Base-by-base conservation (phyloP, 2,797 vertebrate genomes). In the Peromyscus aztecus region DNA sequence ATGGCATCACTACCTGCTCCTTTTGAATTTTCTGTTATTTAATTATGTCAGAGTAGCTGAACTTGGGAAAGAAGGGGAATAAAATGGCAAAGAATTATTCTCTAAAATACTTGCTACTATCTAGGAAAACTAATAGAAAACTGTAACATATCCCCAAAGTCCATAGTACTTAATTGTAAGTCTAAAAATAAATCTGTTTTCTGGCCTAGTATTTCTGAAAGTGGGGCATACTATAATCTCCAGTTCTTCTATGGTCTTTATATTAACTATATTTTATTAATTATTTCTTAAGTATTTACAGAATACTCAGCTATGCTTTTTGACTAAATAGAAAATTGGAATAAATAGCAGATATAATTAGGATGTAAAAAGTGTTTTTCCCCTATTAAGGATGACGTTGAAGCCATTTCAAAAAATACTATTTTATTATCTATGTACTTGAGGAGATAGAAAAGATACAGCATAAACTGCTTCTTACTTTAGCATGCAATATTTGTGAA, bases 181-280 rank as follows among this genome's bases (percentile, higher is more conserved):
- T 94, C 94, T 96, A 96, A 97, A 83, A 97, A 95, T 95, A 95
- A 95, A 17, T 77, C 43, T 94, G 23, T 80, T 92, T 86, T 85
- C 82, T 88, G 29, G 16, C 78, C 81, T 73, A 91, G 9, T 92
- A 94, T 92, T 93, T 96, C 59, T 94, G 91, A 94, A 98, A 97
- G 34, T 97, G 11, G 96, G 95, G 12, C 96, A 98, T 91, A 46
- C 8, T 91, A n/a, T 86, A 75, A 89, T 71, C 29, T 59, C n/a
- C 52, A 91, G 2, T 67, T 84, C 71, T 94, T 82, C 17, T 19
- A 95, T 3, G 89, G 78, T 90, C 77, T 75, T 97, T 77, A 73
- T 85, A 29, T 73, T 94, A 94, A 94, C 73, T 3, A 21, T 2
- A 78, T 31, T 94, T 97, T 94, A 40, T 77, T 92, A 89, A 61